Evolutionary conservation across 2,888 invertebrate species (phyloP).

Genomic region (Harpagoxenus sublaevis): DNA sequence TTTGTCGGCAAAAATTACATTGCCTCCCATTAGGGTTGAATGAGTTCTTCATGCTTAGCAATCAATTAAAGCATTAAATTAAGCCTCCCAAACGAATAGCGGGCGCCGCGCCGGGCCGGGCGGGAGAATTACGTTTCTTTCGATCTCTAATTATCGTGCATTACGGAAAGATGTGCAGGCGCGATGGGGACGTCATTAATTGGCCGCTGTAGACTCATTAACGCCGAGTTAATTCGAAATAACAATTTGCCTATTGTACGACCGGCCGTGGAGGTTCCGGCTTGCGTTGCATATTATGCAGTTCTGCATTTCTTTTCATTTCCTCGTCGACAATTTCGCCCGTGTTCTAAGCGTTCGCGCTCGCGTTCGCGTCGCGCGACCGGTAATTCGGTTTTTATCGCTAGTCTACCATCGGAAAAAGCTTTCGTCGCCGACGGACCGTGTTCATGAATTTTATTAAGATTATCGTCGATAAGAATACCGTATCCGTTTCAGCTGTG

Average conservation of each 20-base stretch:
- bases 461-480: constrained; percentile 79
- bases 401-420: constrained; percentile 80
- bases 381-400: constrained; percentile 84
- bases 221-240: constrained; percentile 73
- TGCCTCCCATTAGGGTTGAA: constrained; percentile 26
- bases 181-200: constrained; percentile 62
- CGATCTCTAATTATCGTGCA: constrained; percentile 51
- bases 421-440: constrained; percentile 79
- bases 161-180: constrained; percentile 41
- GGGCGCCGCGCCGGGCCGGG: not conserved
- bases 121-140: not conserved
- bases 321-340: constrained; percentile 62
- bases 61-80: constrained; percentile 49
- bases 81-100: not conserved
- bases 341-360: constrained; percentile 62
- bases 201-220: constrained; percentile 65
- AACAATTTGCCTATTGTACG: constrained; percentile 70
- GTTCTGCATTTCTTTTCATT: constrained; percentile 71
- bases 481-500: constrained; percentile 60
- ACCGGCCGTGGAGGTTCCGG: constrained; percentile 32
- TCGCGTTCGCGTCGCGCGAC: constrained; percentile 64
- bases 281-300: constrained; percentile 65
- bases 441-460: constrained; percentile 85
- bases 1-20: constrained; percentile 17
- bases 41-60: constrained; percentile 2